phyloP scores from a whole-genome alignment of 2,888 invertebrate genomes.

The Chesias legatella region DNA sequence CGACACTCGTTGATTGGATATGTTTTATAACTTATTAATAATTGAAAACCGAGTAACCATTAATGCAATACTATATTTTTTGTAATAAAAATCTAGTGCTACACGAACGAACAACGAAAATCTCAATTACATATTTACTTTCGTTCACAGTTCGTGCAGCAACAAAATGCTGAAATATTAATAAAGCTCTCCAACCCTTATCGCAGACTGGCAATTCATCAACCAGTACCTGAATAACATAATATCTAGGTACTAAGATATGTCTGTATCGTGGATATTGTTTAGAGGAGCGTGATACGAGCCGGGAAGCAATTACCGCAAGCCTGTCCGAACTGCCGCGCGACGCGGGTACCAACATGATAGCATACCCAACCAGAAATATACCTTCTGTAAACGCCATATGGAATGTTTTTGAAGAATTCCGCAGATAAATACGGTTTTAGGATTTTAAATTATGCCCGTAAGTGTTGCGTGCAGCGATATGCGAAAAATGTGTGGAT shows the following conservation, averaged over 20 bases:
- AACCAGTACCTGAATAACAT: not conserved
- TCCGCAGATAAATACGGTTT: conserved; percentile 3
- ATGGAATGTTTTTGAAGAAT: conserved; percentile 3
- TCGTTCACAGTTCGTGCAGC: no score
- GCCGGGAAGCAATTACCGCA: conserved; percentile 59
- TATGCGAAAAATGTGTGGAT: conserved; percentile 8
- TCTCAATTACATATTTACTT: no score
- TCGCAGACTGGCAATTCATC: not conserved
- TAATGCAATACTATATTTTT: no score
- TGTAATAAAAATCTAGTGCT: no score
- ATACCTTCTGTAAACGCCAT: not conserved
- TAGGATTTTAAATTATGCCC: conserved; percentile 11
- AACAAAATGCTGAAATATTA: no score
- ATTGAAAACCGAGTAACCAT: no score
- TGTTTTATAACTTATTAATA: no score
- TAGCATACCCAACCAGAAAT: not conserved
- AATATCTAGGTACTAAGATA: conserved; percentile 1
- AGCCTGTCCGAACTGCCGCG: conserved; percentile 46
- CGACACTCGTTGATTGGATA: no score
- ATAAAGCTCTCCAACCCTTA: no score
- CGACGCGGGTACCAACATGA: conserved; percentile 14
- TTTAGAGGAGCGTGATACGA: conserved; percentile 12
- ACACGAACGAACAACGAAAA: no score
- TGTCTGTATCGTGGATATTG: conserved; percentile 14
- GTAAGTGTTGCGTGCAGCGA: conserved; percentile 17